Base-by-base conservation (phyloP, 1,140 invertebrate species). In the Calephelis virginiensis region DNA sequence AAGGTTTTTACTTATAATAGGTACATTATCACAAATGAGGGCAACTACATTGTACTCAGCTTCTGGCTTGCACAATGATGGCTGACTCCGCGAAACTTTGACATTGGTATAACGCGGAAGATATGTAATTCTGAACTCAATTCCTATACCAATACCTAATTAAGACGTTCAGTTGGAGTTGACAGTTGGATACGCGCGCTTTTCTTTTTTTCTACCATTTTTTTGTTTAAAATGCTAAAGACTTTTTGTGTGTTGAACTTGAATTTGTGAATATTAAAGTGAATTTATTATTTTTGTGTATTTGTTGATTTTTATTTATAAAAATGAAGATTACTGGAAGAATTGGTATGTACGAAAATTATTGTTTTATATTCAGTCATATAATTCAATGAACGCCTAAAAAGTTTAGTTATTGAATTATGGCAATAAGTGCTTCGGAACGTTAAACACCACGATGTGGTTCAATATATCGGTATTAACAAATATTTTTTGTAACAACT, bases 71-170 rank as follows among this genome's bases (percentile, higher is more conserved):
- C 70, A 64, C 68, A 68, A 68, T 67, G 46, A 61, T 64, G 65
- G 74, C 81, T 78, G 70, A 76, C 73, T 9, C 9, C 60, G 78
- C 81, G 62, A 70, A 75, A 77, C 73, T 79, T 69, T 78, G 83
- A 82, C 81, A 83, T 85, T 83, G 76, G 46, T 49, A 66, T 66
- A 77, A 83, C 78, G 69, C 79, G 81, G 81, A 83, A 82, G 73
- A 63, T 70, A 63, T 75, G 72, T 71, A 73, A 73, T 69, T 72
- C 71, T 76, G 70, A 64, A 75, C 72, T 75, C 72, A 70, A 74
- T 82, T 76, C 65, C 49, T 69, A 68, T 67, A 70, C 65, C 53
- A 67, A 68, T 67, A 70, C 63, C 45, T 69, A 71, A 75, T 80
- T 73, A 73, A 17, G 11, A 12, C 53, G 65, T 66, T 72, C 73